These are phyloP conservation scores for Cremastinae sp. DNA, from an alignment of 2,888 invertebrate genomes.

Conservation along the genomic window DNA sequence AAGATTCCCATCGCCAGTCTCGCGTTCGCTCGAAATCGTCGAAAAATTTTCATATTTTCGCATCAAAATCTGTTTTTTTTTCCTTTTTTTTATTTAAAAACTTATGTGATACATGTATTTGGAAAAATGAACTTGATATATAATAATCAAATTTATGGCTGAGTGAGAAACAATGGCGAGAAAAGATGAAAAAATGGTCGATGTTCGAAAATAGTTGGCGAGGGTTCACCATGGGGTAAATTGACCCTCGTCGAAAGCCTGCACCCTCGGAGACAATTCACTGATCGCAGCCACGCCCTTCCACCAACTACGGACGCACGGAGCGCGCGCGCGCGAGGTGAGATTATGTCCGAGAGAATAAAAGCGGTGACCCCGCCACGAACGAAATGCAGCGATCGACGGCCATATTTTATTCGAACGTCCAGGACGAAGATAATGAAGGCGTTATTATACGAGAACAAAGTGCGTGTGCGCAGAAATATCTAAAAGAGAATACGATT, in stretches of 20 bases:
- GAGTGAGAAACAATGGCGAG: too few relatives aligned
- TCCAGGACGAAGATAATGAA: slow-evolving; percentile 65
- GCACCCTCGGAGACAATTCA: slow-evolving; percentile 67
- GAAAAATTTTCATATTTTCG: background rate
- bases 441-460: slow-evolving; percentile 48
- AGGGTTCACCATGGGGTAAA: slow-evolving; percentile 9
- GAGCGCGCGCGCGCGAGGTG: too few relatives aligned
- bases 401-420: slow-evolving; percentile 68
- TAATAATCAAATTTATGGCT: too few relatives aligned
- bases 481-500: slow-evolving; percentile 26
- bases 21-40: background rate
- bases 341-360: slow-evolving; percentile 16
- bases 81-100: too few relatives aligned
- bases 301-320: slow-evolving; percentile 17
- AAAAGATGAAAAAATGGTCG: too few relatives aligned
- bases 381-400: slow-evolving; percentile 55
- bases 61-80: too few relatives aligned
- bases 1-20: slow-evolving; percentile 26
- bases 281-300: slow-evolving; percentile 72
- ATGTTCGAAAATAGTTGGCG: background rate
- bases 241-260: slow-evolving; percentile 54
- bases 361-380: slow-evolving; percentile 58
- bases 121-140: too few relatives aligned
- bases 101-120: too few relatives aligned
- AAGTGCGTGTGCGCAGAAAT: slow-evolving; percentile 25